These are phyloP conservation scores for Sebastes trivittatus DNA, from an alignment of 2,797 vertebrate genomes.

Conservation along the genomic window DNA sequence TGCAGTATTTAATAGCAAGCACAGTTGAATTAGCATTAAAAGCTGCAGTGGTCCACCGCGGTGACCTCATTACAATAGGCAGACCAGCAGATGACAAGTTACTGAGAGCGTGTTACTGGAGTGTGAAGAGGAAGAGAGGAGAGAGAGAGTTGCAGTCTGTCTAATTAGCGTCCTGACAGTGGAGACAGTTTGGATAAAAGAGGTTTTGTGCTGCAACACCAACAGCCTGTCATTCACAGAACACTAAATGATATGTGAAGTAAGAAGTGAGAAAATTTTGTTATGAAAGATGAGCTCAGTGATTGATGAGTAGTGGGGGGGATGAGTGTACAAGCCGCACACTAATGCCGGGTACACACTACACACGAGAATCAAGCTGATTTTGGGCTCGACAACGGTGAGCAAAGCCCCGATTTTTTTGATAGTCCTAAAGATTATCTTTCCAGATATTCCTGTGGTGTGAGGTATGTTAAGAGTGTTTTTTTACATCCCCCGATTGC, in stretches of 20 bases:
- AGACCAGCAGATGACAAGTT: slow-evolving; percentile 43
- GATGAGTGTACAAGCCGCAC: background rate
- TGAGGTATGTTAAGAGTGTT: too few relatives aligned
- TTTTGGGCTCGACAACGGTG: too few relatives aligned
- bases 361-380: too few relatives aligned
- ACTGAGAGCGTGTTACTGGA: slow-evolving; percentile 13
- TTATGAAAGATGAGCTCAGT: slow-evolving; percentile 34
- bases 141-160: slow-evolving; percentile 31
- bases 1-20: background rate
- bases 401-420: too few relatives aligned
- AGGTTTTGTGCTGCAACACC: slow-evolving; percentile 52
- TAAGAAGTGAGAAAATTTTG: slow-evolving; percentile 14
- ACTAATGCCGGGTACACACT: too few relatives aligned
- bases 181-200: slow-evolving; percentile 50
- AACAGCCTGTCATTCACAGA: slow-evolving; percentile 51
- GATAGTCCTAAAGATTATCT: too few relatives aligned
- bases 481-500: too few relatives aligned
- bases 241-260: slow-evolving; percentile 31
- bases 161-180: slow-evolving; percentile 61
- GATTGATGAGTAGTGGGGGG: slow-evolving; percentile 5
- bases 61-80: slow-evolving; percentile 44
- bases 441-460: too few relatives aligned
- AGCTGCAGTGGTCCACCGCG: slow-evolving; percentile 13
- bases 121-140: slow-evolving; percentile 41
- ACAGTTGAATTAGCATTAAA: slow-evolving; percentile 21